Percentiles rank a stretch among this genome's conserved stretches.
phyloP scores from a whole-genome alignment of 2,888 invertebrate genomes.

The Mallateleia sp. region DNA sequence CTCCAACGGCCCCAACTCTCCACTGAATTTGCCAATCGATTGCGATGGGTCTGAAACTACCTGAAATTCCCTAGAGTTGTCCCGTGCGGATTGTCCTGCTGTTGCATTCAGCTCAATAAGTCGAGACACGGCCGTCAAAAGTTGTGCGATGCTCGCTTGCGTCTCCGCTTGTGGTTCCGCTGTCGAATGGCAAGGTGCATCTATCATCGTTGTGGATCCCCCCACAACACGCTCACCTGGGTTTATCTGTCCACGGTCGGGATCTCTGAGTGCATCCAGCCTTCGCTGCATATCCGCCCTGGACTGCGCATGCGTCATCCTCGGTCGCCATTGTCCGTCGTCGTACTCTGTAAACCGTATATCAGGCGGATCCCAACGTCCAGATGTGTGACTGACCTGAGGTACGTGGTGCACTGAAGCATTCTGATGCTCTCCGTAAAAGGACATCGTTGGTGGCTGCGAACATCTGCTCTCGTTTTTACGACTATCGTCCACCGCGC shows the following conservation, averaged over 20 bases:
- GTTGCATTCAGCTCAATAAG: neutral
- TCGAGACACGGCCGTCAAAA: conserved; percentile 3
- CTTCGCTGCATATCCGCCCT: neutral
- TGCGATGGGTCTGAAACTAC: neutral
- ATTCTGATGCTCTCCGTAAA: neutral
- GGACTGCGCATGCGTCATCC: neutral
- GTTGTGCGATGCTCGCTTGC: neutral
- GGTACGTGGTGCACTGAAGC: neutral
- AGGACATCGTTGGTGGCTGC: conserved; percentile 13
- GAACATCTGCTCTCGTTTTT: neutral
- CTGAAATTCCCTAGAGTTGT: neutral
- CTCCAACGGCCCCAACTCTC: neutral
- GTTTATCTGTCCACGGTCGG: neutral
- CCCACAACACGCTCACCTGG: neutral
- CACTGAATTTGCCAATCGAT: neutral
- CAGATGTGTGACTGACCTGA: neutral
- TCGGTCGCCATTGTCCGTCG: neutral
- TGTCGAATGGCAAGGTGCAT: neutral
- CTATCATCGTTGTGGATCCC: neutral
- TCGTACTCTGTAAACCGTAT: neutral
- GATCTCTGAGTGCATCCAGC: neutral
- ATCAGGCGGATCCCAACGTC: conserved; percentile 36
- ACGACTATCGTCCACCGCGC: neutral
- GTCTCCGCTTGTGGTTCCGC: neutral
- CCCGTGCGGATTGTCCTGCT: neutral